phyloP scores from a whole-genome alignment of 30 jellyfish, hydroid and myxozoan genomes.

The Chironex yamaguchii region DNA sequence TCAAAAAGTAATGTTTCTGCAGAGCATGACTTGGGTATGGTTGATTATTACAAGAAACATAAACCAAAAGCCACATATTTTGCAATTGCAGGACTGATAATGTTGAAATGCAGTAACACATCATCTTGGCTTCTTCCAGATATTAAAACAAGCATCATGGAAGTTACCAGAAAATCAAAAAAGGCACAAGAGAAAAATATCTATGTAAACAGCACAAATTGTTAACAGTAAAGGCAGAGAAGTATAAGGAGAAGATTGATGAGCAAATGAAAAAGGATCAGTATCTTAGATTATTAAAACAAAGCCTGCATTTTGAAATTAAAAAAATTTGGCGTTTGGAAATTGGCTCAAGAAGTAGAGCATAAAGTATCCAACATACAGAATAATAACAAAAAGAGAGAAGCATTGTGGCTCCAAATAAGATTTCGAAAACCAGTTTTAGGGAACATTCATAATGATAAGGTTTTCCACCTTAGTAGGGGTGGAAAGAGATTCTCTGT shows the following conservation, averaged over 20 bases:
- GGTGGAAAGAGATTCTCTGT: too few relatives aligned
- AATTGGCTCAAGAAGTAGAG: too few relatives aligned
- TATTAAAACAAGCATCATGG: not conserved
- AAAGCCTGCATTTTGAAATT: not conserved
- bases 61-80: constrained; percentile 39
- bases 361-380: too few relatives aligned
- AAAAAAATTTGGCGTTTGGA: too few relatives aligned
- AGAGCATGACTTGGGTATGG: constrained; percentile 56
- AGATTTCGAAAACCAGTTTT: too few relatives aligned
- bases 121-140: not conserved
- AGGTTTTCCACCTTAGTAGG: too few relatives aligned
- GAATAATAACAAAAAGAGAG: too few relatives aligned
- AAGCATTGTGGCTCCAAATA: too few relatives aligned
- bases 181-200: constrained; percentile 7
- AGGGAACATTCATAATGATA: too few relatives aligned
- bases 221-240: not conserved
- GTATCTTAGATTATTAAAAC: not conserved
- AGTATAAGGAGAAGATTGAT: not conserved
- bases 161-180: constrained; percentile 16
- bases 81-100: constrained; percentile 41
- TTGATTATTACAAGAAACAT: not conserved
- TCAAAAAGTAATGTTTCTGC: constrained; percentile 21
- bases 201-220: constrained; percentile 1
- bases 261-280: not conserved
- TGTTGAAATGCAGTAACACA: constrained; percentile 30